Conservation (phyloP, 2,888 invertebrate genomes). For the Notodonta dromedarius region DNA sequence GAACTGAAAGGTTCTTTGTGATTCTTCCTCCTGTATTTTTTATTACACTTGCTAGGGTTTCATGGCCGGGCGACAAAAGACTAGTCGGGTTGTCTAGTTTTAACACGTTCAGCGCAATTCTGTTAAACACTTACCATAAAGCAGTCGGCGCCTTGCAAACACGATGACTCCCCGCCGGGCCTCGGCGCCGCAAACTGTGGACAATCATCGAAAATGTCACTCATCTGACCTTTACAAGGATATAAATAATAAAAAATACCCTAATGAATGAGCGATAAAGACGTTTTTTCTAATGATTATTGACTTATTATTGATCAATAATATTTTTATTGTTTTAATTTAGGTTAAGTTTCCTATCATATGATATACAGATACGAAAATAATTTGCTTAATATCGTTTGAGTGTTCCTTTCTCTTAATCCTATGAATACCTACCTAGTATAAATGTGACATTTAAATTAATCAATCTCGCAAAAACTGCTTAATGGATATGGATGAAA, state of each 20-base stretch:
- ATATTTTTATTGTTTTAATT: slow-evolving; percentile 22
- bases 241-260: slow-evolving; percentile 13
- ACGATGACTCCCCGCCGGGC: slow-evolving; percentile 86
- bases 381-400: too few relatives aligned
- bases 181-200: slow-evolving; percentile 87
- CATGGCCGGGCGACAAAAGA: too few relatives aligned
- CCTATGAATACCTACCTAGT: too few relatives aligned
- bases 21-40: too few relatives aligned
- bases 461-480: too few relatives aligned
- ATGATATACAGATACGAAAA: too few relatives aligned
- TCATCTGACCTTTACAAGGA: slow-evolving; percentile 30
- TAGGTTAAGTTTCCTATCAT: too few relatives aligned
- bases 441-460: too few relatives aligned
- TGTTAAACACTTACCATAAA: slow-evolving; percentile 85
- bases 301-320: slow-evolving; percentile 25
- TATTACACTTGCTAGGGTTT: too few relatives aligned
- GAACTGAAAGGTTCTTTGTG: background rate
- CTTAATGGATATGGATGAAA: too few relatives aligned
- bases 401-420: too few relatives aligned
- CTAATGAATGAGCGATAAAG: slow-evolving; percentile 20
- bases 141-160: slow-evolving; percentile 88
- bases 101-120: slow-evolving; percentile 10
- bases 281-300: slow-evolving; percentile 15
- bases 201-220: slow-evolving; percentile 70
- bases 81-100: background rate